phyloP scores from a whole-genome alignment of 2,888 invertebrate species.

The Belgica antarctica region DNA sequence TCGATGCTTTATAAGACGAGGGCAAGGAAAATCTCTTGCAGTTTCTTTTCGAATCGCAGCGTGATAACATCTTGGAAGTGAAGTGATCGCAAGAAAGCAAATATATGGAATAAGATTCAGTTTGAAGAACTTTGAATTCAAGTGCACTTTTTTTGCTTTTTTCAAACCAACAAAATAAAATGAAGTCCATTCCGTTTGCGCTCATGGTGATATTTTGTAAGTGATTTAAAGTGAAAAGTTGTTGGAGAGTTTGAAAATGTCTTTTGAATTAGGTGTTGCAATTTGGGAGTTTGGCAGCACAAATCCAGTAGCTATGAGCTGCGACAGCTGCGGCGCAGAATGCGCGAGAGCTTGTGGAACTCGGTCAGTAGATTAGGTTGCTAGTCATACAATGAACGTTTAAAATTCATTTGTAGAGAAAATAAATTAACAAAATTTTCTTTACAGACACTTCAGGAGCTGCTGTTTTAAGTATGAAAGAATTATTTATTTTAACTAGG shows the following conservation, averaged over 20 bases:
- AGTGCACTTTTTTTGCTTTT: slow-evolving; percentile 23
- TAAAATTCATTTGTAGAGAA: too few species aligned
- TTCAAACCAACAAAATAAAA: slow-evolving; percentile 11
- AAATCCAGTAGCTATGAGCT: slow-evolving; percentile 54
- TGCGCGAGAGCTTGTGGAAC: slow-evolving; percentile 65
- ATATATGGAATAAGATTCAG: not conserved
- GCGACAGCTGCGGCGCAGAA: slow-evolving; percentile 65
- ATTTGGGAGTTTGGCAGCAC: slow-evolving; percentile 24
- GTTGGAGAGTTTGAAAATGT: not conserved
- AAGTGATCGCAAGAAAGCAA: slow-evolving; percentile 22
- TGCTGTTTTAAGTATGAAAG: slow-evolving; percentile 66
- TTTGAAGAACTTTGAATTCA: not conserved
- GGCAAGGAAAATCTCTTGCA: not conserved
- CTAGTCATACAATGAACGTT: too few species aligned
- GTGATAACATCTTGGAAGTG: not conserved
- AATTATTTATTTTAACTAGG: too few species aligned
- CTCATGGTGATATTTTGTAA: slow-evolving; percentile 11
- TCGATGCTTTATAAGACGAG: slow-evolving; percentile 17
- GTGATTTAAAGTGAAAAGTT: not conserved
- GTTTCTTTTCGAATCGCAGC: not conserved
- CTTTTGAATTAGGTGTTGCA: not conserved
- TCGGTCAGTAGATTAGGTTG: too few species aligned
- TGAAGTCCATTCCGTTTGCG: slow-evolving; percentile 31
- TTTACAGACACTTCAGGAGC: slow-evolving; percentile 64
- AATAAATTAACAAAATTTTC: too few species aligned